phyloP scores from a whole-genome alignment of 2,888 invertebrate genomes.

The Didymodactylos carnosus region DNA sequence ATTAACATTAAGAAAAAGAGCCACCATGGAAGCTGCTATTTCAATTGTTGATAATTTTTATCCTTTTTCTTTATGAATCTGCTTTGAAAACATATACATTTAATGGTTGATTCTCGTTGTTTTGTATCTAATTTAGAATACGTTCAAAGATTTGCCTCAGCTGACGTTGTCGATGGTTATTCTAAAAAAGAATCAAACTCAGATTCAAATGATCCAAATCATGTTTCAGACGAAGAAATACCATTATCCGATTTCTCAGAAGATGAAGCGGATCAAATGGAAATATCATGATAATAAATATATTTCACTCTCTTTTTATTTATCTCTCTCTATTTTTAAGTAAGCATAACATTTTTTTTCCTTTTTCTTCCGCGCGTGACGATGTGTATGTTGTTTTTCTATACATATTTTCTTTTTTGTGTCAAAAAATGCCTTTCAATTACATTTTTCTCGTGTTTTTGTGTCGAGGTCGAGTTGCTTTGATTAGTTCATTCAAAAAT shows the following conservation, averaged over 20 bases:
- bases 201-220: neutral
- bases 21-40: no score
- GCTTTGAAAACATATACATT: no score
- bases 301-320: neutral
- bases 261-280: constrained; percentile 13
- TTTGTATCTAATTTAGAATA: neutral
- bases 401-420: neutral
- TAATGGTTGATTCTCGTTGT: no score
- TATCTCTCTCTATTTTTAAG: neutral
- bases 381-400: no score
- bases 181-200: neutral
- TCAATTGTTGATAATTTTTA: no score
- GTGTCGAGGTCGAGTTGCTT: no score
- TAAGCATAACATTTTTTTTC: neutral
- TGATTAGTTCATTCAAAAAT: no score
- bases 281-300: neutral
- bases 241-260: constrained; percentile 12
- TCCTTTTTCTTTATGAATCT: no score
- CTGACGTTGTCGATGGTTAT: neutral
- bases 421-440: no score
- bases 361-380: no score
- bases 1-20: no score
- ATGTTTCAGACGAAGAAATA: constrained; percentile 7
- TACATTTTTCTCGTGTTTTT: no score
- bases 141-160: neutral